Conservation (phyloP, 1,140 invertebrate species). For the Octopus bimaculoides region DNA sequence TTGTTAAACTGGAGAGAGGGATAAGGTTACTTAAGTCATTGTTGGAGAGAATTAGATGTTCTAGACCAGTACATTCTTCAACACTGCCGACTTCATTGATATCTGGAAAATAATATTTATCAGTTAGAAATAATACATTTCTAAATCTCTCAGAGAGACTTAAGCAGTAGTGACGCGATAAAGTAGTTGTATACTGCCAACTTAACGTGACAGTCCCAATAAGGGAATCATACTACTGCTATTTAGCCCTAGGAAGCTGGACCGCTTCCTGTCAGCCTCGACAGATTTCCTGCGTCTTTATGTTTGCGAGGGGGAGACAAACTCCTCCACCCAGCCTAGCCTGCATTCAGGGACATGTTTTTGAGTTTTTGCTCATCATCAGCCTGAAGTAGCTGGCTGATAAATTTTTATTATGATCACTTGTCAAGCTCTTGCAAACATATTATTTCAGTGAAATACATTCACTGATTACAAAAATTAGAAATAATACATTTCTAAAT, state of each 20-base stretch:
- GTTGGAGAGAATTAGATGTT: constrained; percentile 44
- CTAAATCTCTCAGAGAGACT: constrained; percentile 19
- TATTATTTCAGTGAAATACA: too few relatives aligned
- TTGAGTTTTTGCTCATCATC: too few relatives aligned
- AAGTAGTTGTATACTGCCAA: not conserved
- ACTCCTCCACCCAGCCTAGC: too few relatives aligned
- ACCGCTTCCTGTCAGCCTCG: not conserved
- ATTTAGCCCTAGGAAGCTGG: not conserved
- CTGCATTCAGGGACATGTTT: too few relatives aligned
- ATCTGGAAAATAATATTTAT: constrained; percentile 23
- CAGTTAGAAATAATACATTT: constrained; percentile 23
- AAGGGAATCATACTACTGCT: not conserved
- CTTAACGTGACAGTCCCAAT: not conserved
- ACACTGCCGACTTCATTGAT: constrained; percentile 46
- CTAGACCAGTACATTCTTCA: constrained; percentile 42
- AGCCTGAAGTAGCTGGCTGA: too few relatives aligned
- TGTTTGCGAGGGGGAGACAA: too few relatives aligned
- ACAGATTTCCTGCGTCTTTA: not conserved
- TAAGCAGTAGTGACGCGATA: not conserved
- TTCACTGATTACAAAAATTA: too few relatives aligned
- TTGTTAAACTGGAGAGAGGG: constrained; percentile 40
- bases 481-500: too few relatives aligned
- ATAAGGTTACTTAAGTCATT: constrained; percentile 44
- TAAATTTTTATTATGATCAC: too few relatives aligned
- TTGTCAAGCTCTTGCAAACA: too few relatives aligned